Base-by-base conservation (phyloP, 2,113 vertebrate species). In the Probosciger aterrimus region DNA sequence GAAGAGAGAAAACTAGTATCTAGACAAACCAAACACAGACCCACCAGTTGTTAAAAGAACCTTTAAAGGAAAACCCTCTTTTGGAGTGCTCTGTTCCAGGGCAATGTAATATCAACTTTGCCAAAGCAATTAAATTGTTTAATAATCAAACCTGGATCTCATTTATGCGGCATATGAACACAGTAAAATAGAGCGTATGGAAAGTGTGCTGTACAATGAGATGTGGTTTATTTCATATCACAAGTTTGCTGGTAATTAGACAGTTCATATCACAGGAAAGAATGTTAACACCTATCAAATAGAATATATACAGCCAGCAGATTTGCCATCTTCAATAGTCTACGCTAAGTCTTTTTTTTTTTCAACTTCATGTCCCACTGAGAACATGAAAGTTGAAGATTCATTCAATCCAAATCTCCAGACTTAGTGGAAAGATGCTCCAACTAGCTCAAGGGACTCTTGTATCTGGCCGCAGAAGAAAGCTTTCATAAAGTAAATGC, bases 151-250 rank as follows among this genome's bases (percentile, higher is more conserved):
- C 86, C 74, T 95, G 89, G 86, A 91, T 95, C 79, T 96, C 86
- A 95, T 88, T 96, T 93, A 92, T 68, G 74, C 0, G 0, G 84
- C 91, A 94, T 65, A 82, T 68, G 91, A 92, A 63, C 14, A 0
- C 13, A 90, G 79, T 88, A 96, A 95, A 96, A 60, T 14, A 33
- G 68, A 82, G 90, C 2, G 33, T 44, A 63, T 74, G 70, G 90
- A 5, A 83, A 89, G 50, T 18, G 6, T 52, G 59, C 73, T 90
- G 69, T 24, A 69, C 59, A 75, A 35, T 89, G 37, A 85, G 88
- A 93, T 95, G 88, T 82, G 92, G 86, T 89, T 96, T 97, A 87
- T 86, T 95, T 84, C 49, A n/a, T 60, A 77, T 86, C 90, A 80
- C 62, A 78, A 92, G 69, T 95, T 89, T 73, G 49, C 77, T 96